A percentile compares a stretch with the other conserved stretches of the same genome.
Evolutionary conservation across 2,888 invertebrate species (phyloP).

Genomic region (Harmothoe impar): DNA sequence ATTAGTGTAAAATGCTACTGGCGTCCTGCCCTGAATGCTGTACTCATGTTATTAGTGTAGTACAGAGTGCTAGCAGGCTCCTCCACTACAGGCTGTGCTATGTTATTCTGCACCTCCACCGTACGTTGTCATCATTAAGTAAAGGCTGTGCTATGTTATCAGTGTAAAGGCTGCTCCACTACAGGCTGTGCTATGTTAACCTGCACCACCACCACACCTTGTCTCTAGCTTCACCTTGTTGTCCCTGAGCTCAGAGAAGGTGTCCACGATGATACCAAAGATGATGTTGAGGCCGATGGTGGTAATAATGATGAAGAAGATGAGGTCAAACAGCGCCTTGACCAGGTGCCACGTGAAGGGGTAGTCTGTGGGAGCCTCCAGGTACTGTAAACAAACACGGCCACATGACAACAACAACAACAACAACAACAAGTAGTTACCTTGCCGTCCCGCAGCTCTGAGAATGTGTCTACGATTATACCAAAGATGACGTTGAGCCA

Average conservation of each 20-base stretch:
- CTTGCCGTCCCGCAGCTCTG: conserved; percentile 82
- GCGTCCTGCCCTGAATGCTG: too few relatives aligned
- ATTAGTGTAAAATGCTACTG: too few relatives aligned
- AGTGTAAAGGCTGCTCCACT: too few relatives aligned
- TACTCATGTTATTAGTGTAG: too few relatives aligned
- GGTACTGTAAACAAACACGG: conserved; percentile 8
- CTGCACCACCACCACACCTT: not conserved
- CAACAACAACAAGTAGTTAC: conserved; percentile 71
- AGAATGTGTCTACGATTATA: conserved; percentile 83
- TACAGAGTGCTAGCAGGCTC: too few relatives aligned
- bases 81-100: too few relatives aligned
- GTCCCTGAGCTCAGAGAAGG: conserved; percentile 72
- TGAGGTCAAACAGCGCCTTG: conserved; percentile 79
- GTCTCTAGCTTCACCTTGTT: conserved; percentile 44
- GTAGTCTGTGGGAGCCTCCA: conserved; percentile 63
- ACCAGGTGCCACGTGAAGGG: conserved; percentile 73
- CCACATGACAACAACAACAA: not conserved
- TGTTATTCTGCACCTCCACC: too few relatives aligned
- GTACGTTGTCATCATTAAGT: too few relatives aligned
- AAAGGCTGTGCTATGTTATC: too few relatives aligned
- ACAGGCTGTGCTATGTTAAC: too few relatives aligned
- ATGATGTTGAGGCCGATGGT: conserved; percentile 83
- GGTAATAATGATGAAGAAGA: conserved; percentile 83
- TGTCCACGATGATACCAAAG: conserved; percentile 83
- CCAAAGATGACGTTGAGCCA: conserved; percentile 83